These are phyloP conservation scores for Anastatus disparis DNA, from an alignment of 1,140 invertebrate species.

Conservation along the genomic window DNA sequence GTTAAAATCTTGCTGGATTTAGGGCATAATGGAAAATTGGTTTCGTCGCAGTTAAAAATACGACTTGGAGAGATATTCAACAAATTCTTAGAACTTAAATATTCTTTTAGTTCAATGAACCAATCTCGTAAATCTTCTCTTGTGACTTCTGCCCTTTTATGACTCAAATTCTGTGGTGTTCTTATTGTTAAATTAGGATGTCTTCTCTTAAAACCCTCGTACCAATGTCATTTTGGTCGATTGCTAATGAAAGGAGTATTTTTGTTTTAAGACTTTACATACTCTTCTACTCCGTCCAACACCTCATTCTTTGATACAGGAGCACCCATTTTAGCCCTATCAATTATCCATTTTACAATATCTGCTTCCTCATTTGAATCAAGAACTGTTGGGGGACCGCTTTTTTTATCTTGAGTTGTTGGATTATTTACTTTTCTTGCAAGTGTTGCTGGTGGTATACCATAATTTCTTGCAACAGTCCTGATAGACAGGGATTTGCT, in stretches of 20 bases:
- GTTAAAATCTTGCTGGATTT: slow-evolving; percentile 50
- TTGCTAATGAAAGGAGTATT: slow-evolving; percentile 49
- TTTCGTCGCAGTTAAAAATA: slow-evolving; percentile 59
- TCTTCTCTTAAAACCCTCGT: slow-evolving; percentile 45
- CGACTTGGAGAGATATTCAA: slow-evolving; percentile 42
- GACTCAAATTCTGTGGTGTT: slow-evolving; percentile 48
- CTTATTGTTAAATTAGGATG: slow-evolving; percentile 48
- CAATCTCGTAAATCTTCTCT: slow-evolving; percentile 45
- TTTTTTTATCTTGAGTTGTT: background rate
- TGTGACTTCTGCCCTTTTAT: slow-evolving; percentile 29
- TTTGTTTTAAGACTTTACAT: slow-evolving; percentile 48
- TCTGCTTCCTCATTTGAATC: slow-evolving; percentile 29
- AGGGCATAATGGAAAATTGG: slow-evolving; percentile 53
- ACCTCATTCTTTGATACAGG: slow-evolving; percentile 55
- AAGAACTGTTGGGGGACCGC: slow-evolving; percentile 33
- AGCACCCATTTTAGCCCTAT: slow-evolving; percentile 42
- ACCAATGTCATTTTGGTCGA: slow-evolving; percentile 51
- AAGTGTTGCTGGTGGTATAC: background rate
- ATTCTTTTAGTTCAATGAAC: slow-evolving; percentile 44
- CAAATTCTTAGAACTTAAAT: slow-evolving; percentile 44
- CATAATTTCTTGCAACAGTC: background rate
- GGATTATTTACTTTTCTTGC: slow-evolving; percentile 1
- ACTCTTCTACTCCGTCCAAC: slow-evolving; percentile 52
- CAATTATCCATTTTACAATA: slow-evolving; percentile 40
- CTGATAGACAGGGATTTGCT: background rate